Evolutionary conservation across 2,797 vertebrate genomes (phyloP).

Genomic region (Cichlasoma orientale): DNA sequence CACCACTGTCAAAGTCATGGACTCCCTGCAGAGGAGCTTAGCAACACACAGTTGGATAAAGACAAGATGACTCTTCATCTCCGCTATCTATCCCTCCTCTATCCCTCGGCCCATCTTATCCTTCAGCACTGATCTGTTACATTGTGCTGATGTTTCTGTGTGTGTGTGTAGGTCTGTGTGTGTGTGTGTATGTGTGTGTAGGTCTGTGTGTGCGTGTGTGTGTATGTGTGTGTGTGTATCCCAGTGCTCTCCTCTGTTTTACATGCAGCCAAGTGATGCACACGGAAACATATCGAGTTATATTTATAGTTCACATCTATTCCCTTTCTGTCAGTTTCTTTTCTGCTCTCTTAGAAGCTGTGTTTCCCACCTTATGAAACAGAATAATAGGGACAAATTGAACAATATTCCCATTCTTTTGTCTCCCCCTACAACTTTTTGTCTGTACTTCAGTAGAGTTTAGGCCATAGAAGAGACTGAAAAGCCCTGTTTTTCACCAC

Average conservation of each 20-base stretch:
- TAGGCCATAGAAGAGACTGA: conserved; percentile 1
- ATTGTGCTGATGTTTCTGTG: conserved; percentile 15
- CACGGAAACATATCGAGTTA: background rate
- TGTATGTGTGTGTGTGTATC: background rate
- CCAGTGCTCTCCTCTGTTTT: conserved; percentile 3
- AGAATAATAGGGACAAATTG: background rate
- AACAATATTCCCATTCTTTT: background rate
- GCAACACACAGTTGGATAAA: conserved; percentile 44
- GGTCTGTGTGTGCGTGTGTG: too few relatives aligned
- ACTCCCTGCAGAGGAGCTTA: conserved; percentile 59
- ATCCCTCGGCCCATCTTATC: conserved; percentile 5
- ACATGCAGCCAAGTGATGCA: background rate
- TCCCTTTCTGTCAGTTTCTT: background rate
- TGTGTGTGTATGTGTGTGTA: too few relatives aligned
- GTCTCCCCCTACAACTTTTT: background rate
- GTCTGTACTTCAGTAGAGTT: background rate
- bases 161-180: background rate
- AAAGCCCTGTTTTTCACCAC: background rate
- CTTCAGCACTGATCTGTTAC: conserved; percentile 1
- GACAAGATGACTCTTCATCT: conserved; percentile 40
- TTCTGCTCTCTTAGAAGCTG: background rate
- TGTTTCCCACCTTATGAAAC: background rate
- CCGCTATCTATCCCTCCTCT: conserved; percentile 21
- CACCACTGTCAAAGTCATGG: conserved; percentile 41
- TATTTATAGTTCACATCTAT: background rate